A percentile compares a stretch with the other conserved stretches of the same genome.
phyloP scores from a whole-genome alignment of 2,888 invertebrate genomes.

The Apamea epomidion region DNA sequence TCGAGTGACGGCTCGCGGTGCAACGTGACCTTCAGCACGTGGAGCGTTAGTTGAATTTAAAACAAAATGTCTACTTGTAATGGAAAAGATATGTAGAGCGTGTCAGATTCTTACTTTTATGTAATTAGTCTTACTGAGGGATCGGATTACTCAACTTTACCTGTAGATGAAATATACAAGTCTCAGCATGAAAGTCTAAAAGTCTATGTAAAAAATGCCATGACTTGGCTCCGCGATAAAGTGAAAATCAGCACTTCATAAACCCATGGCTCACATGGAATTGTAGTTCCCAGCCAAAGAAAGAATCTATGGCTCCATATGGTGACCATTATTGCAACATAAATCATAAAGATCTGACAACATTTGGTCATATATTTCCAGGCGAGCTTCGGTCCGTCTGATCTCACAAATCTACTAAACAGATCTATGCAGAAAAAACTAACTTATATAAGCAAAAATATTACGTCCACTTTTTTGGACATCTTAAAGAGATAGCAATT shows the following conservation, averaged over 20 bases:
- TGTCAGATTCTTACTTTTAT: slow-evolving; percentile 48
- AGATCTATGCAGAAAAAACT: slow-evolving; percentile 53
- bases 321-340: slow-evolving; percentile 58
- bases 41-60: slow-evolving; percentile 56
- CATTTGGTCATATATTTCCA: slow-evolving; percentile 52
- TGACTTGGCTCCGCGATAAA: slow-evolving; percentile 2
- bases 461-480: slow-evolving; percentile 56
- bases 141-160: slow-evolving; percentile 28
- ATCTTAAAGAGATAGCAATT: slow-evolving; percentile 60
- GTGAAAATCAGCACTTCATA: slow-evolving; percentile 37
- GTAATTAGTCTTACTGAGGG: slow-evolving; percentile 15
- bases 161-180: slow-evolving; percentile 1
- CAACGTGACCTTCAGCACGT: slow-evolving; percentile 65
- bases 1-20: slow-evolving; percentile 48
- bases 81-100: slow-evolving; percentile 58
- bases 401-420: slow-evolving; percentile 53
- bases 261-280: slow-evolving; percentile 13
- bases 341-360: slow-evolving; percentile 55
- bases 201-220: neutral
- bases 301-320: slow-evolving; percentile 52
- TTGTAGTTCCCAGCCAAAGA: slow-evolving; percentile 31
- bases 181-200: neutral
- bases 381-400: slow-evolving; percentile 55
- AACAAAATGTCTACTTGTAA: slow-evolving; percentile 60
- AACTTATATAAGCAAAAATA: slow-evolving; percentile 59